Percentiles rank a stretch among this genome's conserved stretches.
These are phyloP conservation scores for Dasysyrphus tricinctus DNA, from an alignment of 2,888 invertebrate species.

Conservation along the genomic window DNA sequence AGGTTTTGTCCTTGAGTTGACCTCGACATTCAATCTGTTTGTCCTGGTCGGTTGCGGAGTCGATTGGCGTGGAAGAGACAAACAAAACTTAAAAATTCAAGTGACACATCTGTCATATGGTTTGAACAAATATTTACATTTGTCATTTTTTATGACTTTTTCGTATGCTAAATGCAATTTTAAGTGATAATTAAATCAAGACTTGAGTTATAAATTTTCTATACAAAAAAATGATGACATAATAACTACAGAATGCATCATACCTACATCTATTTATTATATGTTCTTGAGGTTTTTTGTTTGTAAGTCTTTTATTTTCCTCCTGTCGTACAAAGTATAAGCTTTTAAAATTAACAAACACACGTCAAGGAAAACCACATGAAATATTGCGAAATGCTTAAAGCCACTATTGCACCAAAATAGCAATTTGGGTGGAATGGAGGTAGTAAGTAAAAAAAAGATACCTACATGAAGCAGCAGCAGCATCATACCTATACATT, in stretches of 20 bases:
- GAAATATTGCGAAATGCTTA: constrained; percentile 41
- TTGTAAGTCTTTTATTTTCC: neutral
- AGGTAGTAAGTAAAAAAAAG: neutral
- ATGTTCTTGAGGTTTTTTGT: constrained; percentile 9
- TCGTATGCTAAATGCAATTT: constrained; percentile 7
- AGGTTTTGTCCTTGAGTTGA: too few relatives aligned
- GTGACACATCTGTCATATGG: neutral
- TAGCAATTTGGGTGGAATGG: constrained; percentile 29
- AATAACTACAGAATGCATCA: constrained; percentile 6
- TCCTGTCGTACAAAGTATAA: constrained; percentile 29
- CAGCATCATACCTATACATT: constrained; percentile 37
- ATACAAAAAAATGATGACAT: neutral
- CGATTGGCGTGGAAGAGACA: too few relatives aligned
- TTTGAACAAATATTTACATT: neutral
- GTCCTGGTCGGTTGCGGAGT: neutral
- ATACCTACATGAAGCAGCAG: constrained; percentile 2
- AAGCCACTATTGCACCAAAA: constrained; percentile 7
- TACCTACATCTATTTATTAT: neutral
- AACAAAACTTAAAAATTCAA: neutral
- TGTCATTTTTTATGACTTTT: neutral
- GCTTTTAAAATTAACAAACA: constrained; percentile 53
- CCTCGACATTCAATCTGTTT: neutral
- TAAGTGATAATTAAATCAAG: constrained; percentile 8
- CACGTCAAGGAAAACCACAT: constrained; percentile 53
- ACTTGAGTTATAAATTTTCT: neutral